Conservation (phyloP, 2,888 invertebrate species). For the Amphipoea lucens region DNA sequence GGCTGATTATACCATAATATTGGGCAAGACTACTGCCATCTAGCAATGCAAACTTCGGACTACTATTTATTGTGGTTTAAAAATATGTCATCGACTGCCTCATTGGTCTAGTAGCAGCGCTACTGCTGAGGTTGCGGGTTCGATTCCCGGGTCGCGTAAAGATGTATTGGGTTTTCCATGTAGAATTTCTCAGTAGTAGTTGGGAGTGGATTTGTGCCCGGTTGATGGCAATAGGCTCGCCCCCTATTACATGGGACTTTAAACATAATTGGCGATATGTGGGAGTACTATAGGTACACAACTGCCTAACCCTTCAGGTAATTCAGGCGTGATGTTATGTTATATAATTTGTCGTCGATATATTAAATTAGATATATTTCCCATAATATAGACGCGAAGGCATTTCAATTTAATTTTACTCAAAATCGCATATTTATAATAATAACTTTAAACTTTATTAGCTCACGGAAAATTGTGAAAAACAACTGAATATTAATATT, state of each 20-base stretch:
- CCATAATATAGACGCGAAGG: conserved; percentile 50
- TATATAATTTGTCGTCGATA: conserved; percentile 11
- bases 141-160: background rate
- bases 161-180: background rate
- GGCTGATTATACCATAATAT: no score
- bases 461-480: conserved; percentile 10
- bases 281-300: background rate
- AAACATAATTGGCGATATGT: background rate
- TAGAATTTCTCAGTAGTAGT: background rate
- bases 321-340: background rate
- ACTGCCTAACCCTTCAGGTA: no score
- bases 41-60: no score
- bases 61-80: background rate
- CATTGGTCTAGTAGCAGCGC: background rate
- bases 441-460: background rate
- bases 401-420: conserved; percentile 43
- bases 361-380: conserved; percentile 33
- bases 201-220: background rate
- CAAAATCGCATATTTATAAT: conserved; percentile 22
- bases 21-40: no score
- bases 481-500: background rate
- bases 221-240: background rate
- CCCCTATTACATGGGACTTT: background rate
- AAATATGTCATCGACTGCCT: background rate
- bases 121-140: background rate